Base-by-base conservation (phyloP, 2,797 vertebrate genomes). In the Gila robusta region DNA sequence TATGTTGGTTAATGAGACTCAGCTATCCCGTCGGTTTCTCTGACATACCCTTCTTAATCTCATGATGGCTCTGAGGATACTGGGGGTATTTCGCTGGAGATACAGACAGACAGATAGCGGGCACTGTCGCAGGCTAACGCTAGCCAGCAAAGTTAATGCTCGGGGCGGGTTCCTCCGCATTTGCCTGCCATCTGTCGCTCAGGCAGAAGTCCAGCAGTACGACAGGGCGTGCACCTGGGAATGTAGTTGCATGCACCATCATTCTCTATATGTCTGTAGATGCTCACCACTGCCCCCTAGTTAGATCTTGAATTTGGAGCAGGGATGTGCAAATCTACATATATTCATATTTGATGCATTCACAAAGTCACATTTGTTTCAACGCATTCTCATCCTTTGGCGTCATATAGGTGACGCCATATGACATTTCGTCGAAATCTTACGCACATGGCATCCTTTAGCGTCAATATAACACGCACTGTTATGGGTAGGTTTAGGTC, bases 111-210 rank as follows among this genome's bases (percentile, higher is more conserved):
- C 90, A 92, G 92, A 91, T 91, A 91, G 91, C 90, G 87, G 91
- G 92, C 91, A 74, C 66, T 85, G 66, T 82, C 74, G 77, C 72
- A 86, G 86, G 67, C 70, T 83, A 90, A 77, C 39, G 14, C 77
- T 83, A 90, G 87, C 81, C 93, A 90, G 91, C 92, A 93, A 93
- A 94, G 93, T 94, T 93, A 91, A 90, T 83, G 88, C 91, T 94
- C 91, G 91, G 93, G 91, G 92, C 93, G 92, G 93, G 92, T 93
- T 93, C 93, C 93, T 91, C 93, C 93, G 93, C 94, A 93, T 91
- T 94, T 93, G 92, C 89, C 91, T 91, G 91, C 96, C 95, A 96
- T 96, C 95, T 96, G 96, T 94, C 93, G 92, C 93, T 76, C 93
- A 94, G 95, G 94, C 94, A 89, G 90, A 62, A 87, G 91, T 94